Evolutionary conservation across 2,113 vertebrate genomes (phyloP).

Genomic region (Orycteropus afer): DNA sequence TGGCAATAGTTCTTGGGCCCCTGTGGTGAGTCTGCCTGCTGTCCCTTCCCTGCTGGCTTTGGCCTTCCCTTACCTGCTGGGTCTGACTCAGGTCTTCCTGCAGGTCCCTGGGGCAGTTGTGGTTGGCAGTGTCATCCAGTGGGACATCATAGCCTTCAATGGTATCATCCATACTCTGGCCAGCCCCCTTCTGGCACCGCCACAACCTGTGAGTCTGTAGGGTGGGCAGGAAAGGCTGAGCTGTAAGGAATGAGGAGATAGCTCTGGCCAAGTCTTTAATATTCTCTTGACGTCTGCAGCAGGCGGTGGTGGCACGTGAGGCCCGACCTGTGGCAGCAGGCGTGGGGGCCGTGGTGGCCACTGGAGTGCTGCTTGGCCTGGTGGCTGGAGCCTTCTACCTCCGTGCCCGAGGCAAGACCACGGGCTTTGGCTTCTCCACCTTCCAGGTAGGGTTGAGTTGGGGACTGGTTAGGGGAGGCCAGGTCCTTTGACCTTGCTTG

Average conservation of each 20-base stretch:
- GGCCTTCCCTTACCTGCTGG: neutral
- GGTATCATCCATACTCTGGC: slow-evolving; percentile 95
- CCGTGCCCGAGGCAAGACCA: slow-evolving; percentile 85
- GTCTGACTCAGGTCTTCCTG: slow-evolving; percentile 9
- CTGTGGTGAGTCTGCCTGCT: slow-evolving; percentile 6
- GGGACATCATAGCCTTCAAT: slow-evolving; percentile 94
- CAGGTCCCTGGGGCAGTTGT: slow-evolving; percentile 89
- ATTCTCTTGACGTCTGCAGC: slow-evolving; percentile 23
- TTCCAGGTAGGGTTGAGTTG: slow-evolving; percentile 86
- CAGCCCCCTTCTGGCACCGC: slow-evolving; percentile 88
- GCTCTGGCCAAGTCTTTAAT: neutral
- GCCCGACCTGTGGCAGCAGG: slow-evolving; percentile 63
- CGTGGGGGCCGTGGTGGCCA: slow-evolving; percentile 75
- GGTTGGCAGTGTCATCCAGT: slow-evolving; percentile 87
- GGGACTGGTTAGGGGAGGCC: neutral
- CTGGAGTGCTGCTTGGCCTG: slow-evolving; percentile 75
- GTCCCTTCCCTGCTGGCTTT: neutral
- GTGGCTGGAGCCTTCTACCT: slow-evolving; percentile 84
- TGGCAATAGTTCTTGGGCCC: slow-evolving; percentile 81
- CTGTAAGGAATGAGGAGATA: accelerated
- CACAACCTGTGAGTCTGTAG: slow-evolving; percentile 77
- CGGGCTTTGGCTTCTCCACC: slow-evolving; percentile 90
- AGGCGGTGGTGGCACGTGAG: neutral
- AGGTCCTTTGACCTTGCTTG: accelerated
- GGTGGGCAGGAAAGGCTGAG: neutral